Base-by-base conservation (phyloP, 2,888 invertebrate genomes). In the Ischnus inquisitorius region DNA sequence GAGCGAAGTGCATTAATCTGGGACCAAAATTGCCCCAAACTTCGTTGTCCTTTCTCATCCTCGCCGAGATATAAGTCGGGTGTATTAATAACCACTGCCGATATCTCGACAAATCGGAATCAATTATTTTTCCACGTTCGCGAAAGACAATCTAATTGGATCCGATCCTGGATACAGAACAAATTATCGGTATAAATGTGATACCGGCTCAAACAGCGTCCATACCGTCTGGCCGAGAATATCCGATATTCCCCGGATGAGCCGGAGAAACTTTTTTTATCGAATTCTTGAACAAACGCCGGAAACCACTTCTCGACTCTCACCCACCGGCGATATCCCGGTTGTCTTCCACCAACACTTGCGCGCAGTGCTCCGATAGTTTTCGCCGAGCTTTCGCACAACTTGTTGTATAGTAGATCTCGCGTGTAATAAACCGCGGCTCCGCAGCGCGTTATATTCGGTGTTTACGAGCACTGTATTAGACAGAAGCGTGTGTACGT, bases 351-450 rank as follows among this genome's bases (percentile, higher is more conserved):
- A 72, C 43, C 43, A 60, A 41, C 12, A 72, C 16, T 5, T 68
- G n/a, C 48, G 5, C 43, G 19, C 12, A 43, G 43, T 41, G 22
- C 57, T 28, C 16, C 43, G n/a, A 25, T 28, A 60, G 28, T 28
- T 28, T 28, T 28, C 25, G 25, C 25, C 25, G 14, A 14, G 14
- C 16, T 43, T 41, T 10, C 22, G 22, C 65, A 22, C 51, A 3
- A 41, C 8, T 39, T 65, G 19, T 51, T 72, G 54, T 75, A 34
- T 22, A 54, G 60, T 75, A 41, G 28, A 75, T 28, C 22, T n/a
- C n/a, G 16, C 57, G 65, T 22, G 67, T 76, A 76, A 76, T 76
- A 76, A 76, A 76, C 76, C 65, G 65, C 54, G 43, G 67, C 43
- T 76, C 19, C 22, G 28, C 48, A 46, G 46, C 41, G 3, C 57